These are phyloP conservation scores for Habrosyne pyritoides DNA, from an alignment of 2,888 invertebrate genomes.

Conservation along the genomic window DNA sequence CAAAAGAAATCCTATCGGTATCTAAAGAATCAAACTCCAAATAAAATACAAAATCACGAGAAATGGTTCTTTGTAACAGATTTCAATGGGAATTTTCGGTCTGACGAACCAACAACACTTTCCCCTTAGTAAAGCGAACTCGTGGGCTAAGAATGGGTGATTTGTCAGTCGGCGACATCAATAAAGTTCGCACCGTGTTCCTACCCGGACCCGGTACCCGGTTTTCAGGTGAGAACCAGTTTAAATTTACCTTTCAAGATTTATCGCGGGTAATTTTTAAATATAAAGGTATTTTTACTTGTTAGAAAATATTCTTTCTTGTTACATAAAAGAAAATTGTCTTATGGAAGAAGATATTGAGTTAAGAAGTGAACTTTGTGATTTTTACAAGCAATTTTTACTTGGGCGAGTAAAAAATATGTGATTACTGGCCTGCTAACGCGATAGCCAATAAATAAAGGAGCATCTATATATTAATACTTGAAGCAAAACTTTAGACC, in stretches of 20 bases:
- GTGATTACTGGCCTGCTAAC: too few species aligned
- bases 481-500: too few species aligned
- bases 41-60: neutral
- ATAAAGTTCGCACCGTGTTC: neutral
- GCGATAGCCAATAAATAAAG: too few species aligned
- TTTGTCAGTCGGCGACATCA: conserved; percentile 2
- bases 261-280: neutral
- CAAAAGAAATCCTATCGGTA: neutral
- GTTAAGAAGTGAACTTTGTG: too few species aligned
- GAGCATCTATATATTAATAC: too few species aligned
- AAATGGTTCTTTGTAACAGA: neutral
- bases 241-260: neutral
- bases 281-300: neutral
- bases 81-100: conserved; percentile 1
- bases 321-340: neutral
- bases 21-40: neutral
- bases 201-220: neutral
- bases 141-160: neutral
- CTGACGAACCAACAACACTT: neutral
- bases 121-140: neutral
- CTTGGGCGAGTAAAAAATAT: too few species aligned
- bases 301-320: neutral
- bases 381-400: too few species aligned
- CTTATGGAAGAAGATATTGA: neutral
- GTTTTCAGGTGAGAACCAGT: neutral